Evolutionary conservation across 2,797 vertebrate genomes (phyloP), one percentile per base, ranked within the genome.

Genomic region (Lutjanus argentimaculatus): DNA sequence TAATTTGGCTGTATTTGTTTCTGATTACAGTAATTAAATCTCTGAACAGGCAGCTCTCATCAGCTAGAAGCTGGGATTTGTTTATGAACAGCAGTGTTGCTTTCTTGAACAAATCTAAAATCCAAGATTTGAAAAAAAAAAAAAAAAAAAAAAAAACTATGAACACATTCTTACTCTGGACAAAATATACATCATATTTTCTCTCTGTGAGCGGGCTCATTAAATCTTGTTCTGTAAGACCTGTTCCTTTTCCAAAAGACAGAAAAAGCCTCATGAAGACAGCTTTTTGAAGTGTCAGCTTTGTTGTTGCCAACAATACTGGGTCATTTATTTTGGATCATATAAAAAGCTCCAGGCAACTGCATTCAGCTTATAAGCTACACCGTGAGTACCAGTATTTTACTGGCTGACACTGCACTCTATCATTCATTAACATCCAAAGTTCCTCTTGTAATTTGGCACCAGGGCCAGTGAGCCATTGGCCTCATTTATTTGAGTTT

Each of bases 261-360:
- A 75, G 63, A 72, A 63, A 53, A 59, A 55, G 49, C 40, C 48
- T 83, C 52, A 77, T 72, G 45, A 59, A 83, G 75, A 53, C 58
- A 67, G 73, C 61, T 76, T 78, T 87, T 64, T 81, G 70, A 84
- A 82, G 75, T 71, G 72, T 85, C 80, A 85, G 83, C 80, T 80
- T 85, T 84, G 82, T 79, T 79, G 67, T 77, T 80, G 77, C 63
- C 79, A 83, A 79, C 43, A 81, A 67, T 83, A 80, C 57, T 74
- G 46, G 86, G 73, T 82, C 69, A 85, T 45, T 92, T 88, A 85
- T 82, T 85, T 82, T 69, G 55, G 79, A 79, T 75, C 22, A 15
- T 64, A 67, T 59, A 66, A 84, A 78, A 84, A 72, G 65, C 83
- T 83, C 6, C 46, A 76, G 58, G 77, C 56, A 57, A 56, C 51